Conservation (phyloP, 37 sponge, comb jelly and placozoan species). For the Corticium candelabrum region DNA sequence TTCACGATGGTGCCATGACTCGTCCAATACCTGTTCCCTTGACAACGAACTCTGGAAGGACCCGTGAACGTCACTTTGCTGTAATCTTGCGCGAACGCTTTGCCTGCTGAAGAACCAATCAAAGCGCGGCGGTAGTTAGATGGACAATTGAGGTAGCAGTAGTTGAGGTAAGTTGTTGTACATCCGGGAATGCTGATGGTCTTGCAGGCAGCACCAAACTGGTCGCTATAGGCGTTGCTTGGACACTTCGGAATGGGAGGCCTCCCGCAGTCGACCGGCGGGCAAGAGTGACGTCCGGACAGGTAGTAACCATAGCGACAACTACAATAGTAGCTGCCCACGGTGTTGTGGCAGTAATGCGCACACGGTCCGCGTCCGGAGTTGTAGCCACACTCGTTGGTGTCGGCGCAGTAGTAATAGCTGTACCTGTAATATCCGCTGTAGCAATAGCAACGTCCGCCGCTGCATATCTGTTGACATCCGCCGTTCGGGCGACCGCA, state of each 20-base stretch:
- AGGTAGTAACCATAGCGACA: not conserved
- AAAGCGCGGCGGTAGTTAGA: not conserved
- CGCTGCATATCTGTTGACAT: constrained; percentile 3
- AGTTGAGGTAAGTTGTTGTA: not conserved
- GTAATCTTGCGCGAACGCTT: not conserved
- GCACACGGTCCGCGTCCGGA: not conserved
- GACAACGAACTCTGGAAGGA: not conserved
- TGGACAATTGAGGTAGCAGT: constrained; percentile 5
- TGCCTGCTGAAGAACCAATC: not conserved
- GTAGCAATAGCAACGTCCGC: constrained; percentile 2
- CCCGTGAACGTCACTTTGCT: not conserved
- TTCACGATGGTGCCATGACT: not conserved
- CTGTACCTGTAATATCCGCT: not conserved
- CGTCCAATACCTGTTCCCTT: constrained; percentile 3
- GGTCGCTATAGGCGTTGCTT: not conserved
- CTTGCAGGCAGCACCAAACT: constrained; percentile 1
- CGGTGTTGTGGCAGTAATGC: constrained; percentile 8
- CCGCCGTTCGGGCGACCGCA: constrained; percentile 6
- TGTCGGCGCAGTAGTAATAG: not conserved
- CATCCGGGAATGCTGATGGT: not conserved
- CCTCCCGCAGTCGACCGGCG: not conserved
- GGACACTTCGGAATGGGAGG: constrained; percentile 6
- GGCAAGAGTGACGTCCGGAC: not conserved
- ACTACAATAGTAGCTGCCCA: not conserved
- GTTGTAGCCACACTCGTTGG: constrained; percentile 2